phyloP scores from a whole-genome alignment of 2,113 vertebrate genomes.

The Nothoprocta perdicaria region DNA sequence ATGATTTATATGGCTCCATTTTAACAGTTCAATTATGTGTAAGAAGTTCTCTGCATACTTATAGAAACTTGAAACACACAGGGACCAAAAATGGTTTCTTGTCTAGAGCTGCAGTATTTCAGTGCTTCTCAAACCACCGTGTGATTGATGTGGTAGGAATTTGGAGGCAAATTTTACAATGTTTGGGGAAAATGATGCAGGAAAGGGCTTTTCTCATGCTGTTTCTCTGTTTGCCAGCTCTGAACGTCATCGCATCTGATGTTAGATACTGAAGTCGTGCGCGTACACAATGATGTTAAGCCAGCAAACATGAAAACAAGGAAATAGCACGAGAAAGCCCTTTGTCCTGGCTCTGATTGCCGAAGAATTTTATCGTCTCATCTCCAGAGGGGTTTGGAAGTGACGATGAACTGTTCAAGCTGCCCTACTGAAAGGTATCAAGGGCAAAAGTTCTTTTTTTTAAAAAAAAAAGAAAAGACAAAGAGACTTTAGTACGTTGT shows the following conservation, averaged over 20 bases:
- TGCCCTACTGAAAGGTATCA: constrained; percentile 76
- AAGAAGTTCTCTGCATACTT: not conserved
- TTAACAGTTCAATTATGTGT: not conserved
- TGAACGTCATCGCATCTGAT: constrained; percentile 73
- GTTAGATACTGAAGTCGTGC: constrained; percentile 74
- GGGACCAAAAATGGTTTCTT: not conserved
- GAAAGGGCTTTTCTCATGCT: constrained; percentile 75
- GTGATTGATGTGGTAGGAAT: not conserved
- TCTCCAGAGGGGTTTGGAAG: constrained; percentile 75
- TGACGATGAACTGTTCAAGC: constrained; percentile 73
- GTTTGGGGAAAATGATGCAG: constrained; percentile 50
- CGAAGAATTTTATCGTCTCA: constrained; percentile 73
- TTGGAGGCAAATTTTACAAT: constrained; percentile 19
- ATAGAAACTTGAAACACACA: not conserved
- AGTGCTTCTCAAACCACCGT: not conserved
- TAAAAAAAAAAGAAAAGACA: constrained; percentile 56
- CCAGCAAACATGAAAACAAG: constrained; percentile 75
- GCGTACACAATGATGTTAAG: constrained; percentile 75
- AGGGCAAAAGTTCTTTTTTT: constrained; percentile 62
- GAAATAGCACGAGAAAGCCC: constrained; percentile 80
- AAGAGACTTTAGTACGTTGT: constrained; percentile 65
- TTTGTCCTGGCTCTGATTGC: constrained; percentile 69
- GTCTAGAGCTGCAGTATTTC: not conserved
- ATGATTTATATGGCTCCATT: not conserved
- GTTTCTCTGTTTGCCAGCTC: constrained; percentile 78